These are phyloP conservation scores for Phoenicopterus ruber DNA, from an alignment of 2,113 vertebrate genomes.

Conservation along the genomic window DNA sequence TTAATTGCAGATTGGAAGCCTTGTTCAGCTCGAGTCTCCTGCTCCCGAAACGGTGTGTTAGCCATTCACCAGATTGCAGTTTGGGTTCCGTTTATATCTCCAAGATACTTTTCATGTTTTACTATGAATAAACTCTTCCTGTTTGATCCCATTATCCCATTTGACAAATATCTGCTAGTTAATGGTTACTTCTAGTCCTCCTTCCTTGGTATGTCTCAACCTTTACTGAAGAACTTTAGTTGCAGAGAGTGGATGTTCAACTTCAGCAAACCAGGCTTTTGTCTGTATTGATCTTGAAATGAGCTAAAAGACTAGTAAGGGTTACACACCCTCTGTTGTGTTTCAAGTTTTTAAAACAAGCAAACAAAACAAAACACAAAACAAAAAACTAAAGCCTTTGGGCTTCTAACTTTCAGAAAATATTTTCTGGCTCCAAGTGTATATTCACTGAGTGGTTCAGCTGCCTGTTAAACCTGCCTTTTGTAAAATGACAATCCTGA, in stretches of 20 bases:
- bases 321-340: background rate
- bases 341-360: background rate
- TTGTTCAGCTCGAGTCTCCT: background rate
- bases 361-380: background rate
- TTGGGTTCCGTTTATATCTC: background rate
- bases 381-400: background rate
- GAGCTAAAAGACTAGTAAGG: background rate
- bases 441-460: background rate
- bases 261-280: background rate
- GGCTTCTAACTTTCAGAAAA: background rate
- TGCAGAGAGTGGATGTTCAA: background rate
- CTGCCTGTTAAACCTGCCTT: background rate
- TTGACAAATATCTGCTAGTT: background rate
- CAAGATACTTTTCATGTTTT: background rate
- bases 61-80: background rate
- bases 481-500: background rate
- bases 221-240: background rate
- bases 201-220: background rate
- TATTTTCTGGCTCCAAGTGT: background rate
- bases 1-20: background rate
- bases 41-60: background rate
- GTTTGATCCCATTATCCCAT: background rate
- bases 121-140: background rate
- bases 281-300: background rate
- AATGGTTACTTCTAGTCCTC: background rate